Evolutionary conservation across 2,888 invertebrate species (phyloP), one percentile per base, ranked within the genome.

Genomic region (Trissonchulus latispiculum): DNA sequence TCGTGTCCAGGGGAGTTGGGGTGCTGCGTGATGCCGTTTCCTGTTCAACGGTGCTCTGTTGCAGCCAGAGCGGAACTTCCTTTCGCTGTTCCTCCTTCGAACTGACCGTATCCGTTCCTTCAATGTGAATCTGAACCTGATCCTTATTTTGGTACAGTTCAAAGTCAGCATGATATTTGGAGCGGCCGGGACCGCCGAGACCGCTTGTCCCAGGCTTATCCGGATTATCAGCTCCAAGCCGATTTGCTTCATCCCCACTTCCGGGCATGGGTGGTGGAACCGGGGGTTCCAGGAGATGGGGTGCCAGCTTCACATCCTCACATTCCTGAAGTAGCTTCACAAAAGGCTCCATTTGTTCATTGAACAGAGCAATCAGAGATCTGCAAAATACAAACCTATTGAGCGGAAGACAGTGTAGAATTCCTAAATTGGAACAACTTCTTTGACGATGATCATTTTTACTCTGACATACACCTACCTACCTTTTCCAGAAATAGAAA

Each of bases 271-370:
- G 29, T 37, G 69, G 31, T 36, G 37, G 37, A 28, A 36, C n/a
- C 2, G 29, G 70, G 23, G 82, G 82, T 72, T 82, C 82, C 23
- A 80, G 75, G 0, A 82, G 76, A 73, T 81, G 79, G 3, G 79
- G 79, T 0, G 81, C 80, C 72, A 82, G 74, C 66, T 80, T 80
- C 35, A 80, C 75, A 1, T 80, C 81, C 62, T 79, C 79, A 36
- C 81, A 71, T 3, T 78, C 76, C 61, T 78, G 79, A 61, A 79
- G 76, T 33, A 77, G 72, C 28, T 76, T 75, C 73, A 81, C 81
- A 32, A 81, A 74, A 1, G 79, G 80, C 3, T 76, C 75, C 79
- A 81, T 80, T 75, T 82, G 80, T 71, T 81, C 81, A 76, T 82
- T 82, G 77, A 82, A 82, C 61, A 78, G 78, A 1, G 82, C 81